Base-by-base conservation (phyloP, 2,888 invertebrate genomes). In the Cepaea hortensis region DNA sequence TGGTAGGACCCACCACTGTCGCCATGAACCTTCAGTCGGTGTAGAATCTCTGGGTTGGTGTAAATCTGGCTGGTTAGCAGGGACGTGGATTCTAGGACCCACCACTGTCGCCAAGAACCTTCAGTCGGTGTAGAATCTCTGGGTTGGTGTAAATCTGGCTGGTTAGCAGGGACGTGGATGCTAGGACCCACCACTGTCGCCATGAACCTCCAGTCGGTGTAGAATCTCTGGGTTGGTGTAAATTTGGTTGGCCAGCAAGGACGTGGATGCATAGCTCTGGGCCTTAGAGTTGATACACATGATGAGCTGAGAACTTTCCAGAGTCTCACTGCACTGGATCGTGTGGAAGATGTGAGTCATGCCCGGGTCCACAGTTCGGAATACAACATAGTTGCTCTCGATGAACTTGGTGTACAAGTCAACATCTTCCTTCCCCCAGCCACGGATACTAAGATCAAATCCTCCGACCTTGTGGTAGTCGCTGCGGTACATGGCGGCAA, bases 371-470 rank as follows among this genome's bases (percentile, higher is more conserved):
- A 97, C 96, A 7, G 97, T 96, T 70, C 99, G 96, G 92, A 98
- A 97, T 88, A 98, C 96, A 76, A 96, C 96, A 80, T 98, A 94
- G 91, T 96, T 96, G 84, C 91, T 92, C 61, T 93, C 93, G 50
- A 93, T 90, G 86, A 97, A 96, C 91, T 97, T 97, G 92, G 98
- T 98, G 93, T 97, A 98, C 92, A 99, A 96, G 93, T 97, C 97
- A 0, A 99, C 99, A 94, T 99, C 99, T 94, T 99, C 99, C 92
- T 98, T 96, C 0, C 99, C 99, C 99, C 99, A 99, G 6, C 99
- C 99, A 89, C 96, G 96, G 86, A 99, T 99, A 84, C 96, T 96
- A 82, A 97, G 96, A 95, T 99, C 97, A 93, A 98, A 98, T 4
- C 99, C 98, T 81, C 99, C 98, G 3, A 98, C 95, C 86, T 95